Base-by-base conservation (phyloP, 2,888 invertebrate species). In the Thyatira batis region DNA sequence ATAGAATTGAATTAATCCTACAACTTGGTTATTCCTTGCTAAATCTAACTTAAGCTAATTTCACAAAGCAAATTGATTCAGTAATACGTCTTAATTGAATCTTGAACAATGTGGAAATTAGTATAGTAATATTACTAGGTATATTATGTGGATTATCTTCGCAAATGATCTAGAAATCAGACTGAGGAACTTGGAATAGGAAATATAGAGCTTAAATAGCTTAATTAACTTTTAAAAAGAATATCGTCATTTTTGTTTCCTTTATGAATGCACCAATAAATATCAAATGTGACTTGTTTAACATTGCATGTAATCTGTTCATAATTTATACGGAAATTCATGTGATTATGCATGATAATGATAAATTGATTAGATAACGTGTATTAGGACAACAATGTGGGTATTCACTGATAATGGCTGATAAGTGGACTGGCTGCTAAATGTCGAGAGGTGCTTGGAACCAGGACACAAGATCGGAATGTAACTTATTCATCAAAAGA, bases 281-380 rank as follows among this genome's bases (percentile, higher is more conserved):
- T n/a, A 11, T 3, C 9, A 11, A 45, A 23, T 1, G 11, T 45
- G 25, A 0, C n/a, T 1, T 23, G n/a, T 5, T 20, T 23, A 8
- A 23, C 13, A n/a, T 23, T 9, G 25, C 23, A 25, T 25, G 25
- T 45, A 45, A 45, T 45, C 45, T 45, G 11, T 45, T 45, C 23
- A 20, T 45, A 23, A 21, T 39, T 45, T 45, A 4, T 45, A 45
- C 23, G 13, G 13, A 43, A 43, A 43, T 43, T 43, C 43, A 43
- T 13, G 13, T 17, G 25, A 45, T 45, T 25, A 13, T 23, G 23
- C 10, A 23, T 20, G 25, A 45, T 25, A 45, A n/a, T n/a, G n/a
- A n/a, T n/a, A n/a, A n/a, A 45, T 23, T 20, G 45, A 45, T 21
- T 45, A 45, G 45, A 45, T 45, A 25, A 45, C 23, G 25, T 45